Base-by-base conservation (phyloP, 2,888 invertebrate genomes). In the Drepanosiphum platanoidis region DNA sequence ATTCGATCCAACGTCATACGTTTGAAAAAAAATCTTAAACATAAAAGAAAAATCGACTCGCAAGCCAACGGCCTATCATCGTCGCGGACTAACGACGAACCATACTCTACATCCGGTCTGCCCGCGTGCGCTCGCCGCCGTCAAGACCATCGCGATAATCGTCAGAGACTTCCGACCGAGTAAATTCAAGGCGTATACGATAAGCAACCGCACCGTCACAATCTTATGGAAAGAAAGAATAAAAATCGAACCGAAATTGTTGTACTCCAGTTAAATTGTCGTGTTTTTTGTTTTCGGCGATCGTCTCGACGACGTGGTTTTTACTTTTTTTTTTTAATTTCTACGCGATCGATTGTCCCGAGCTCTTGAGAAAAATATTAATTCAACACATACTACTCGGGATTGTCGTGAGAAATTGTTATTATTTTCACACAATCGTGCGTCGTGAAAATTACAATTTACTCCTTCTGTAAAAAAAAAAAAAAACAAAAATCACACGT, bases 391-490 rank as follows among this genome's bases (percentile, higher is more conserved):
- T n/a, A n/a, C n/a, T n/a, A 52, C 2, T 71, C 39, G 15, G n/a
- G 27, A 0, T 15, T n/a, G 15, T 36, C 8, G 71, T 36, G 39
- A 15, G 36, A 71, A n/a, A n/a, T n/a, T n/a, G n/a, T n/a, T 27
- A 71, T 71, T 71, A n/a, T 70, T 39, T 71, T 71, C 27, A n/a
- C 39, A 71, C 71, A 71, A 70, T 27, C 39, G 15, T 3, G n/a
- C 27, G 39, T 39, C 71, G 7, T n/a, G 7, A 71, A 27, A 27
- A 71, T 39, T 71, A 39, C 27, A n/a, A 27, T 39, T 39, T 30
- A n/a, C n/a, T n/a, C n/a, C n/a, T n/a, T n/a, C n/a, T n/a, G n/a
- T n/a, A n/a, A n/a, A n/a, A n/a, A n/a, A n/a, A n/a, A n/a, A n/a
- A n/a, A n/a, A n/a, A n/a, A n/a, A n/a, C n/a, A n/a, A n/a, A n/a